A percentile compares a stretch with the other conserved stretches of the same genome.
phyloP scores from a whole-genome alignment of 1,140 invertebrate species.

The Armadillidium nasatum region DNA sequence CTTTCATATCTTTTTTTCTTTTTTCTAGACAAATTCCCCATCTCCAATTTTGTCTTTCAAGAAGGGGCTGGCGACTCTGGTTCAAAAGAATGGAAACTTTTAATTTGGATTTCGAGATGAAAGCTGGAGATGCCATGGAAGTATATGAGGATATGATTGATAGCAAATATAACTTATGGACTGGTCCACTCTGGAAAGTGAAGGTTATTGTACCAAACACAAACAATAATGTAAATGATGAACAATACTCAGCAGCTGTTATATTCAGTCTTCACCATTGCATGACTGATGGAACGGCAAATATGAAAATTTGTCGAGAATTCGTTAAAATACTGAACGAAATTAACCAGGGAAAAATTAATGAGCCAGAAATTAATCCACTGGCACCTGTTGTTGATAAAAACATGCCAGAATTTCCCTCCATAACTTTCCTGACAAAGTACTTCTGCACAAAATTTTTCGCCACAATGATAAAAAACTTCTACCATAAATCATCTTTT shows the following conservation, averaged over 20 bases:
- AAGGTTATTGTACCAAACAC: constrained; percentile 18
- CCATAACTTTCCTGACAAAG: background rate
- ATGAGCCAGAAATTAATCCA: background rate
- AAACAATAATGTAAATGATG: constrained; percentile 6
- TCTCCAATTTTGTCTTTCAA: constrained; percentile 25
- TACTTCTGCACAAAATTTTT: constrained; percentile 25
- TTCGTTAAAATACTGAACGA: constrained; percentile 32
- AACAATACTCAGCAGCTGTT: constrained; percentile 11
- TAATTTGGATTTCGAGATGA: constrained; percentile 8
- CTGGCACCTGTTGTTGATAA: background rate
- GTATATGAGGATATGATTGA: constrained; percentile 19
- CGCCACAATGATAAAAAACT: constrained; percentile 21
- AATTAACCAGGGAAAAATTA: constrained; percentile 10
- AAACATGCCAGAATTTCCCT: background rate
- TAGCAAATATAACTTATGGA: constrained; percentile 21
- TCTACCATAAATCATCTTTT: constrained; percentile 26
- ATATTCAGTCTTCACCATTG: constrained; percentile 31
- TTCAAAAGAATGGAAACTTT: constrained; percentile 28
- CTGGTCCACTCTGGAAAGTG: constrained; percentile 32
- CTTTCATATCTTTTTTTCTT: background rate
- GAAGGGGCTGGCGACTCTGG: constrained; percentile 30
- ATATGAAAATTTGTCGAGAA: constrained; percentile 30
- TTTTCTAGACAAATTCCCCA: constrained; percentile 27
- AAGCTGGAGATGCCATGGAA: constrained; percentile 20
- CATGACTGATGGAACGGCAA: constrained; percentile 33